A percentile compares a stretch with the other conserved stretches of the same genome.
Conservation (phyloP, 2,888 invertebrate species). For the Keiferia lycopersicella region DNA sequence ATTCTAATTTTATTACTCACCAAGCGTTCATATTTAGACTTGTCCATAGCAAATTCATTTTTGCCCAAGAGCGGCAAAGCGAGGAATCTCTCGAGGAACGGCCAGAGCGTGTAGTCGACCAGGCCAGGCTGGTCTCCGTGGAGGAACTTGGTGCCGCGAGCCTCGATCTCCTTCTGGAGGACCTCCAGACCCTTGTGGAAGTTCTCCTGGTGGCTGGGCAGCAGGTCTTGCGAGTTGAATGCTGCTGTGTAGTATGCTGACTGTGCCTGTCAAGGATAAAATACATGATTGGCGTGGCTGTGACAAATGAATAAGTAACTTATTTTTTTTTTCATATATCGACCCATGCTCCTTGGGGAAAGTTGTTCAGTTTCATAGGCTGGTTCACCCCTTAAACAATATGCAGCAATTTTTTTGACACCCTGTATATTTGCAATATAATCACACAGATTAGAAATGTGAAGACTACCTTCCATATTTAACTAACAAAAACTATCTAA, state of each 20-base stretch:
- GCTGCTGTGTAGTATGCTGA: slow-evolving; percentile 79
- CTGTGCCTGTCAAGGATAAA: slow-evolving; percentile 62
- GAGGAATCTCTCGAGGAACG: slow-evolving; percentile 87
- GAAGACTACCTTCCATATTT: no score
- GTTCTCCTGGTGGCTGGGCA: slow-evolving; percentile 69
- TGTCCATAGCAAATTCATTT: slow-evolving; percentile 83
- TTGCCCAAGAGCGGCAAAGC: slow-evolving; percentile 82
- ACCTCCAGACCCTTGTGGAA: slow-evolving; percentile 81
- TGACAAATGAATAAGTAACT: no score
- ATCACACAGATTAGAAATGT: no score
- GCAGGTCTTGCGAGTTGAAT: slow-evolving; percentile 59
- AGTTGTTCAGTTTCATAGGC: no score
- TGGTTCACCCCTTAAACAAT: no score
- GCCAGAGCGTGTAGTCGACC: slow-evolving; percentile 93
- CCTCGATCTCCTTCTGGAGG: slow-evolving; percentile 84
- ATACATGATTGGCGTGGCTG: neutral
- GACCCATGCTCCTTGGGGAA: no score
- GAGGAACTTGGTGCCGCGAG: slow-evolving; percentile 84
- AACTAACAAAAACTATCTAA: no score
- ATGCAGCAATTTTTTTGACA: no score
- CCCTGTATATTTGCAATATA: no score
- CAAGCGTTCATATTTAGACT: slow-evolving; percentile 83
- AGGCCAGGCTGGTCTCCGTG: slow-evolving; percentile 87
- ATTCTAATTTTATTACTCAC: slow-evolving; percentile 64
- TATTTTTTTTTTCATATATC: no score